Conservation (phyloP, 2,888 invertebrate genomes). For the Peribatodes rhomboidaria region DNA sequence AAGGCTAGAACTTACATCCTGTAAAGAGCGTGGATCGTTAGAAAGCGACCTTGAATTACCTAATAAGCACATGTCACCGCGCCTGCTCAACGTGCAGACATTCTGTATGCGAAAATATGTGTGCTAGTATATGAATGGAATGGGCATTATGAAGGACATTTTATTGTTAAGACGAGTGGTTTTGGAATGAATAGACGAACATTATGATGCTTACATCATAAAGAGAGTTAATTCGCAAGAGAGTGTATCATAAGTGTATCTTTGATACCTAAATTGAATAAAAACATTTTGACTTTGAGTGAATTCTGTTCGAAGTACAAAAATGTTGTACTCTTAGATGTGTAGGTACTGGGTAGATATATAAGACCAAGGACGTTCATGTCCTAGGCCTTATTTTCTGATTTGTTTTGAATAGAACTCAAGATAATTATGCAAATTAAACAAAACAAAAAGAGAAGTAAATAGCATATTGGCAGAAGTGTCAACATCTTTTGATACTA, state of each 20-base stretch:
- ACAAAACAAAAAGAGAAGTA: background rate
- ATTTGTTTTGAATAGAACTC: too few relatives aligned
- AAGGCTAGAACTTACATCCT: background rate
- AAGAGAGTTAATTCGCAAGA: background rate
- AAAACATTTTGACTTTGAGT: too few relatives aligned
- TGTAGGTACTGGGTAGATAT: too few relatives aligned
- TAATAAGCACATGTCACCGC: slow-evolving; percentile 47
- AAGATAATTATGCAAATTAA: too few relatives aligned
- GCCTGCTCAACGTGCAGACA: slow-evolving; percentile 43
- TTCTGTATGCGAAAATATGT: slow-evolving; percentile 33
- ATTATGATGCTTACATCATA: too few relatives aligned
- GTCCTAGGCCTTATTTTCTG: too few relatives aligned
- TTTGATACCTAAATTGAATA: too few relatives aligned
- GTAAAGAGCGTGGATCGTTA: slow-evolving; percentile 47
- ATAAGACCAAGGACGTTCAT: too few relatives aligned
- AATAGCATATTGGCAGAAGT: background rate
- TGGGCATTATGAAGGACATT: background rate
- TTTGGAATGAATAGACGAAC: background rate
- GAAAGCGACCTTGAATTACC: slow-evolving; percentile 69
- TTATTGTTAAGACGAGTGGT: background rate
- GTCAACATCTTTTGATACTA: background rate
- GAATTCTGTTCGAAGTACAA: too few relatives aligned
- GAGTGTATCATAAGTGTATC: too few relatives aligned
- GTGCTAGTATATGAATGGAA: too few relatives aligned
- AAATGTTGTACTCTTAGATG: too few relatives aligned